These are phyloP conservation scores for Zoanthus sociatus DNA, from an alignment of 92 coral and sea anemone genomes.

Conservation along the genomic window DNA sequence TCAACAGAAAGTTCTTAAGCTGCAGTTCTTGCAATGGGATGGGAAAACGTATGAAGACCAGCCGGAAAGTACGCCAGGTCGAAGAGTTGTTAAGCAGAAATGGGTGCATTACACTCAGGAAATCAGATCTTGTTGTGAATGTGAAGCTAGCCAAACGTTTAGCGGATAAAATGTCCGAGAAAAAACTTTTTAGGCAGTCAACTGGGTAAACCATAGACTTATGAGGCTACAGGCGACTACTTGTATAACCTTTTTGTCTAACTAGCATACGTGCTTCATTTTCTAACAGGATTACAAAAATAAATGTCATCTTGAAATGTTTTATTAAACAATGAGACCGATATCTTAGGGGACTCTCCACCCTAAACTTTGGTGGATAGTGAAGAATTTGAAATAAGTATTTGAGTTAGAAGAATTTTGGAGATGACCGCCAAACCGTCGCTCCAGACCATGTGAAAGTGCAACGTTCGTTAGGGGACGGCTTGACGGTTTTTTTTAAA, in stretches of 20 bases:
- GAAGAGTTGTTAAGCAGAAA: conserved; percentile 2
- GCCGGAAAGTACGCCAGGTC: not conserved
- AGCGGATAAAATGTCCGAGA: not conserved
- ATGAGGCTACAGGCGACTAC: not conserved
- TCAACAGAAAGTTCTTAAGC: conserved; percentile 5
- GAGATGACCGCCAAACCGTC: too few species aligned
- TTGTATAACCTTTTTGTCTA: not conserved
- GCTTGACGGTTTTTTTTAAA: too few species aligned
- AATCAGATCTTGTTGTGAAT: conserved; percentile 36
- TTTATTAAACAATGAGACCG: not conserved
- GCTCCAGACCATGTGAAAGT: too few species aligned
- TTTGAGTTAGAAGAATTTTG: too few species aligned
- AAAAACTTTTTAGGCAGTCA: not conserved
- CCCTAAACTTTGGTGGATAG: too few species aligned
- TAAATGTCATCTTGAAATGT: not conserved
- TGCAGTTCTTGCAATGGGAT: conserved; percentile 21
- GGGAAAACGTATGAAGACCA: not conserved
- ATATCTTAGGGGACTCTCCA: too few species aligned
- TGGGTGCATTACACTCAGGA: conserved; percentile 1
- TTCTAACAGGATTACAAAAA: not conserved
- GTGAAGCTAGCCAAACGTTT: conserved; percentile 9
- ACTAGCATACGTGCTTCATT: not conserved
- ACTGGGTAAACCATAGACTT: not conserved
- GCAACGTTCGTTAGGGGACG: too few species aligned
- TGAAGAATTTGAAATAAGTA: too few species aligned